Base-by-base conservation (phyloP, 2,797 vertebrate genomes). In the Sardinella longiceps region DNA sequence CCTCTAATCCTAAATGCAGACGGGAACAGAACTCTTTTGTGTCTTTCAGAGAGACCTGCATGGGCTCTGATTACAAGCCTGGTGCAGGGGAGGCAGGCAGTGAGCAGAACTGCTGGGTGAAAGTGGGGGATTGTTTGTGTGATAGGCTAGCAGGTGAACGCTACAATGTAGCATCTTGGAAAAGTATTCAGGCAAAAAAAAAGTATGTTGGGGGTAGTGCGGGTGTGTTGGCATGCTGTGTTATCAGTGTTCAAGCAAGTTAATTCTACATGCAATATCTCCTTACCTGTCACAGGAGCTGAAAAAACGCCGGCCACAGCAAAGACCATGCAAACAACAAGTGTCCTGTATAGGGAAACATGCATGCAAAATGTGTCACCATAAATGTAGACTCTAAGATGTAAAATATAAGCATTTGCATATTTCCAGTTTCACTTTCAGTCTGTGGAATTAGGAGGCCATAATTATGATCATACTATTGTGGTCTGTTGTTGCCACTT, bases 211-310 rank as follows among this genome's bases (percentile, higher is more conserved):
- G 25, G 12, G 30, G 30, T 18, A 15, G 15, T 30, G 25, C n/a
- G 2, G 7, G 37, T 37, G 70, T n/a, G 9, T 77, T 77, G 20
- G 39, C 37, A 23, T 1, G 37, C 20, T 43, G 70, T 77, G 37
- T 77, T 77, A 77, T 77, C 70, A 77, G 7, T 33, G 37, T 43
- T 43, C 37, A 23, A 20, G 18, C 3, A 39, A 77, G 37, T 1
- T 23, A 37, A 77, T 37, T 23, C 15, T 23, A 50, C 43, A 50
- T 28, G 43, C n/a, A 20, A 28, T 50, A 66, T 51, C 70, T 85
- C 15, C 90, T 92, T 90, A 92, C 91, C 90, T n/a, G 51, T 85
- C 28, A 90, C 81, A n/a, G 92, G 92, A 2, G 90, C 91, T 58
- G 92, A 88, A 58, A 90, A 53, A 12, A 86, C 83, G 50, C 81